Evolutionary conservation across 2,113 vertebrate species (phyloP).

Genomic region (Lamprologus callipterus): DNA sequence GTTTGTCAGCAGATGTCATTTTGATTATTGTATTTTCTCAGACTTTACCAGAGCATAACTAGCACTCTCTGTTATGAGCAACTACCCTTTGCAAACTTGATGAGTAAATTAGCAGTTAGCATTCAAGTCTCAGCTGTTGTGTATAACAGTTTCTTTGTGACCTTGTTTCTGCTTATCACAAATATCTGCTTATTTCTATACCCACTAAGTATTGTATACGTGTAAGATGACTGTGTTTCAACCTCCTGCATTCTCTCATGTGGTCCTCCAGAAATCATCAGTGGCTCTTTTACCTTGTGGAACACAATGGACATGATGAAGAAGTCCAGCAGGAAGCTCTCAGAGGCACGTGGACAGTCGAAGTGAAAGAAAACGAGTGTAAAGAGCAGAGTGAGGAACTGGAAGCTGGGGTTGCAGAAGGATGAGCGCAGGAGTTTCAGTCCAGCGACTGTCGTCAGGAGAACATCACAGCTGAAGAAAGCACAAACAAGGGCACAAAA

Average conservation of each 20-base stretch:
- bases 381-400: constrained; percentile 88
- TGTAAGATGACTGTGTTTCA: not conserved
- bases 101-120: not conserved
- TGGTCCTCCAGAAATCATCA: not conserved
- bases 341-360: constrained; percentile 87
- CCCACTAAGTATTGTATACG: not conserved
- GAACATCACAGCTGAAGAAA: constrained; percentile 83
- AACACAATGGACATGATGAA: constrained; percentile 94
- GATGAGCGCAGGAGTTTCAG: constrained; percentile 92
- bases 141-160: not conserved
- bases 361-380: constrained; percentile 92
- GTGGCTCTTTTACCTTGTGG: constrained; percentile 80
- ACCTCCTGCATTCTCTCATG: not conserved
- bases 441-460: constrained; percentile 87
- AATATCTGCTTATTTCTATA: not conserved
- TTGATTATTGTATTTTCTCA: not conserved
- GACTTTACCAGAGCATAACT: not conserved
- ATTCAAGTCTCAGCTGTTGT: not conserved
- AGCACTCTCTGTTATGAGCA: not conserved
- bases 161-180: not conserved
- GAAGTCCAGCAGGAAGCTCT: constrained; percentile 95
- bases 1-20: not conserved
- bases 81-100: not conserved
- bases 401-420: constrained; percentile 90
- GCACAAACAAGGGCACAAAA: not conserved